Evolutionary conservation across 2,113 vertebrate genomes (phyloP).

Genomic region (Scomber colias): DNA sequence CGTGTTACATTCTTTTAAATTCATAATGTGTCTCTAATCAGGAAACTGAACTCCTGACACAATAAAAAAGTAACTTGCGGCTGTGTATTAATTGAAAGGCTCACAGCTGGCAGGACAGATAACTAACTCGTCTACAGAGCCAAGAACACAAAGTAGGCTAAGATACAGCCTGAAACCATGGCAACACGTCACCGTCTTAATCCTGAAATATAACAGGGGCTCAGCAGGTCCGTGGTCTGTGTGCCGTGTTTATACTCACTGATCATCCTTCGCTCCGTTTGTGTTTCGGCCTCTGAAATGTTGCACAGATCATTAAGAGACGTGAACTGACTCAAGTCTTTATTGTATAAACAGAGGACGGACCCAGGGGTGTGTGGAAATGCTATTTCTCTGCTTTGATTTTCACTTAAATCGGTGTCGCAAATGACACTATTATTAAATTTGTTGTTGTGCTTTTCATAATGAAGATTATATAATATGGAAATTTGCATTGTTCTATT

Average conservation of each 20-base stretch:
- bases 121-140: slow-evolving; percentile 57
- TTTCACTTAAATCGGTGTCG: slow-evolving; percentile 2
- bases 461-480: background rate
- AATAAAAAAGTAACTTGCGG: slow-evolving; percentile 45
- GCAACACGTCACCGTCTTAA: slow-evolving; percentile 61
- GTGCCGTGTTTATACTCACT: slow-evolving; percentile 49
- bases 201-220: slow-evolving; percentile 62
- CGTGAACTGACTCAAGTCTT: slow-evolving; percentile 32
- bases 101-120: slow-evolving; percentile 75
- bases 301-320: slow-evolving; percentile 53
- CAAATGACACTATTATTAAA: background rate
- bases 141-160: slow-evolving; percentile 64
- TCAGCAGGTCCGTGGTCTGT: slow-evolving; percentile 60
- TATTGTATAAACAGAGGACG: slow-evolving; percentile 18
- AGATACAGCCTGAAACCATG: slow-evolving; percentile 75
- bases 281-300: slow-evolving; percentile 27
- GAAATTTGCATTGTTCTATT: background rate
- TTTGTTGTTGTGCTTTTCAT: background rate
- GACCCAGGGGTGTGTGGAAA: background rate
- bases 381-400: background rate
- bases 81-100: slow-evolving; percentile 71
- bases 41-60: slow-evolving; percentile 61
- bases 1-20: slow-evolving; percentile 29
- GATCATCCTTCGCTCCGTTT: slow-evolving; percentile 32
- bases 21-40: slow-evolving; percentile 58